These are phyloP conservation scores for Leuciscus idus DNA, from an alignment of 2,113 vertebrate species.

Conservation along the genomic window DNA sequence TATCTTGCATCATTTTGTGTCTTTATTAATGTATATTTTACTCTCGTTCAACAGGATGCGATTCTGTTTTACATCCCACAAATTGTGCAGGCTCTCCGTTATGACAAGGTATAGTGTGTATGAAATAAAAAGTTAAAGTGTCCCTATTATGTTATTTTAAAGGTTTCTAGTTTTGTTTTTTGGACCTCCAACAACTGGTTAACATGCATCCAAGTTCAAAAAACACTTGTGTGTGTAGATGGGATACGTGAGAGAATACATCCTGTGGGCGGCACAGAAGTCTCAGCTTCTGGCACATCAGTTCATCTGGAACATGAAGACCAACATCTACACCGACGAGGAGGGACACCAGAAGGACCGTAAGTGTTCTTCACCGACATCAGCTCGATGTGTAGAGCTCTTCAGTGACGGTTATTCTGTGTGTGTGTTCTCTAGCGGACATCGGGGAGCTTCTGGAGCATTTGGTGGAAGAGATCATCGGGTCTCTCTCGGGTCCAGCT, in stretches of 20 bases:
- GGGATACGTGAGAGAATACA: constrained; percentile 96
- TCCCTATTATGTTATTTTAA: too few relatives aligned
- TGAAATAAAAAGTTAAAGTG: neutral
- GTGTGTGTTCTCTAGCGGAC: constrained; percentile 81
- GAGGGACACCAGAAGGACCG: constrained; percentile 93
- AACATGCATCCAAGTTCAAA: too few relatives aligned
- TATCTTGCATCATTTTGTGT: neutral
- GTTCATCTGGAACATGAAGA: constrained; percentile 99
- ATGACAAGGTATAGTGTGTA: constrained; percentile 80
- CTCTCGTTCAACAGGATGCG: constrained; percentile 81
- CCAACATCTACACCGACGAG: constrained; percentile 92
- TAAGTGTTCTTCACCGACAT: constrained; percentile 68
- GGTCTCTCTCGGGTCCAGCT: constrained; percentile 90
- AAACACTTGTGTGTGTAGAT: constrained; percentile 76
- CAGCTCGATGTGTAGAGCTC: too few relatives aligned
- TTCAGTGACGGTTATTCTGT: neutral
- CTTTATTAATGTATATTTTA: neutral
- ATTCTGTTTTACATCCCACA: constrained; percentile 99
- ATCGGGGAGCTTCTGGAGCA: constrained; percentile 93
- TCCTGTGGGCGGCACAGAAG: constrained; percentile 93
- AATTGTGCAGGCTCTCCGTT: constrained; percentile 95
- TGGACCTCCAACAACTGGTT: too few relatives aligned
- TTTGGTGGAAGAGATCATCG: constrained; percentile 92
- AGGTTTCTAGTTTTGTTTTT: too few relatives aligned
- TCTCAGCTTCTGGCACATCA: constrained; percentile 96